Conservation (phyloP, 2,888 invertebrate species). For the Heliconius cydno region DNA sequence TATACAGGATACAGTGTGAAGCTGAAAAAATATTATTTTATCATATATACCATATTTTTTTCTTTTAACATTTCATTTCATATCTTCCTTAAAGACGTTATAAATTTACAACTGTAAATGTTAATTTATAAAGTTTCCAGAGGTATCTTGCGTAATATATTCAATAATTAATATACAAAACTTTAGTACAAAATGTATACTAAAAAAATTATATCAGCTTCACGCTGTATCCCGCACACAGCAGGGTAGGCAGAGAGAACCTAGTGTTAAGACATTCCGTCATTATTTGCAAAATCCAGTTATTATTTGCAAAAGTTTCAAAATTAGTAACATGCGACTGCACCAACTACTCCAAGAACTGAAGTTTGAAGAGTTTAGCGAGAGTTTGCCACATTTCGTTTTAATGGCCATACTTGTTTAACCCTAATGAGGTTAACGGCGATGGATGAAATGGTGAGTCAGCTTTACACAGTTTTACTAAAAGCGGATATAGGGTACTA, state of each 20-base stretch:
- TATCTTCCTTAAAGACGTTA: neutral
- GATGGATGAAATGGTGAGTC: slow-evolving; percentile 19
- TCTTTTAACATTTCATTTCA: neutral
- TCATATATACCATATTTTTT: neutral
- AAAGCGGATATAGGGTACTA: neutral
- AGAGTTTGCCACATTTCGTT: slow-evolving; percentile 10
- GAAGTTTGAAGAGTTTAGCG: slow-evolving; percentile 11
- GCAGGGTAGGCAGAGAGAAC: too few species aligned
- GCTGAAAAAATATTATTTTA: too few species aligned
- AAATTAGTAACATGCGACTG: slow-evolving; percentile 13
- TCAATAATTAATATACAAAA: neutral
- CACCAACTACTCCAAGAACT: slow-evolving; percentile 10
- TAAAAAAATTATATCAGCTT: neutral
- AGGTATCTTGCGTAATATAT: neutral
- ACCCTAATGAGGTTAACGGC: slow-evolving; percentile 17
- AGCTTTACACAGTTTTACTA: slow-evolving; percentile 4
- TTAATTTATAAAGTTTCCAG: neutral
- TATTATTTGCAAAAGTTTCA: neutral
- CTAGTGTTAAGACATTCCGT: too few species aligned
- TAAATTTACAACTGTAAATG: neutral
- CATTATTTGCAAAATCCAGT: neutral
- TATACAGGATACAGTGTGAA: too few species aligned
- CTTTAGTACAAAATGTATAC: neutral
- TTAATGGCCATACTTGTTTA: slow-evolving; percentile 19
- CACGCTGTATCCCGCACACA: too few species aligned